Conservation (phyloP, 2,113 vertebrate species). For the Sigmodon hispidus region DNA sequence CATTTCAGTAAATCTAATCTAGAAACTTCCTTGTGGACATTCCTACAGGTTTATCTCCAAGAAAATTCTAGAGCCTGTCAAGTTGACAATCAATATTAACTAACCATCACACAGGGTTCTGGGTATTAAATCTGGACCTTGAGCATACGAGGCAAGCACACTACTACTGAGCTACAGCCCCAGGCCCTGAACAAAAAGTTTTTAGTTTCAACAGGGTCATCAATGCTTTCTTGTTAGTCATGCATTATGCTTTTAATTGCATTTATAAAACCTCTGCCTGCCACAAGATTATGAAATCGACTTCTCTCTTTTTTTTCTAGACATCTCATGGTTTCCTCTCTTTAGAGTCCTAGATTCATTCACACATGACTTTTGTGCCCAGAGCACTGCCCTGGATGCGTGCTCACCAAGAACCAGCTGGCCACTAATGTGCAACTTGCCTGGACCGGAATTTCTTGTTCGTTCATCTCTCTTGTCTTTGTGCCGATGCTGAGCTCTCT, state of each 20-base stretch:
- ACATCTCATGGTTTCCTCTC: neutral
- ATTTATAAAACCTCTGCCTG: neutral
- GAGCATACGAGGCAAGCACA: neutral
- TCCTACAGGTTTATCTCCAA: neutral
- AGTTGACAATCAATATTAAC: neutral
- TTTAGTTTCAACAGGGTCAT: neutral
- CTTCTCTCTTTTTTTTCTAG: constrained; percentile 22
- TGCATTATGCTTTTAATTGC: neutral
- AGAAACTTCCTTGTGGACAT: neutral
- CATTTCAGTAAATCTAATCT: neutral
- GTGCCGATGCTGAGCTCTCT: neutral
- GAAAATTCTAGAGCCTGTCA: neutral
- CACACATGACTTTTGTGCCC: neutral
- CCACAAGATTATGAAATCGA: neutral
- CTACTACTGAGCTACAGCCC: neutral
- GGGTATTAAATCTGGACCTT: neutral
- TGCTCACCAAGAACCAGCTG: constrained; percentile 11
- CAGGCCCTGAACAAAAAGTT: neutral
- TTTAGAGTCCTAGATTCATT: too few relatives aligned
- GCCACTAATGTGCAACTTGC: neutral
- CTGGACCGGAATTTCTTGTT: neutral
- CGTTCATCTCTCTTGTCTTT: neutral
- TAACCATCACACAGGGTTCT: neutral
- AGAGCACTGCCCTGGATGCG: neutral
- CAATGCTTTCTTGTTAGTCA: neutral